phyloP scores from a whole-genome alignment of 2,113 vertebrate genomes.

The Serinus canaria region DNA sequence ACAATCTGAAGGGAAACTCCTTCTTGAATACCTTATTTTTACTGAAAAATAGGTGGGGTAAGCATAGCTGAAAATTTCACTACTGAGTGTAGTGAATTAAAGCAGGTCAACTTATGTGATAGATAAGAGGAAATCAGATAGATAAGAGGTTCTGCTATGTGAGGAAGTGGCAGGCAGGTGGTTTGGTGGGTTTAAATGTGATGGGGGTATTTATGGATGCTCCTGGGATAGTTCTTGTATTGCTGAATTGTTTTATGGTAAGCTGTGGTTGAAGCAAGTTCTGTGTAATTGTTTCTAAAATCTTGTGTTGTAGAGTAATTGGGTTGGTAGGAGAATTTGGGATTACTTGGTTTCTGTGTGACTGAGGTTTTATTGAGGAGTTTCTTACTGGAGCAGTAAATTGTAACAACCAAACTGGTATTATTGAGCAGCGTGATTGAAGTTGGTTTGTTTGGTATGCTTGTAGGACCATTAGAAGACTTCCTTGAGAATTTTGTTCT shows the following conservation, averaged over 20 bases:
- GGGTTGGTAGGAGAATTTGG: background rate
- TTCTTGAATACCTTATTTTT: background rate
- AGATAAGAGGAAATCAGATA: background rate
- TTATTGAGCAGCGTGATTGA: background rate
- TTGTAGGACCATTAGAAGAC: background rate
- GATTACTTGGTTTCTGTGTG: background rate
- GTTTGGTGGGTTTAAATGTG: background rate
- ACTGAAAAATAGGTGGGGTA: background rate
- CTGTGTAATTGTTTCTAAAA: background rate
- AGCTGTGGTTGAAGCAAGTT: background rate
- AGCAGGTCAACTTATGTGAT: background rate
- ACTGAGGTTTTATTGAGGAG: background rate
- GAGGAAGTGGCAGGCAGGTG: background rate
- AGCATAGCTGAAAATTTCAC: background rate
- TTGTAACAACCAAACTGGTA: background rate
- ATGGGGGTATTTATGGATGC: fast-evolving
- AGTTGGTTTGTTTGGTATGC: background rate
- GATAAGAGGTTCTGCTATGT: fast-evolving
- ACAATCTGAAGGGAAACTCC: background rate
- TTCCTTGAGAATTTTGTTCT: background rate
- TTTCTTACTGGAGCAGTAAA: background rate
- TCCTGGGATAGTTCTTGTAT: fast-evolving
- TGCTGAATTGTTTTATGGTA: fast-evolving
- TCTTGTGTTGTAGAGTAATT: fast-evolving
- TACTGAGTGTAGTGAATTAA: background rate